Evolutionary conservation across 2,797 vertebrate genomes (phyloP).

Genomic region (Coccyzus lansbergi): DNA sequence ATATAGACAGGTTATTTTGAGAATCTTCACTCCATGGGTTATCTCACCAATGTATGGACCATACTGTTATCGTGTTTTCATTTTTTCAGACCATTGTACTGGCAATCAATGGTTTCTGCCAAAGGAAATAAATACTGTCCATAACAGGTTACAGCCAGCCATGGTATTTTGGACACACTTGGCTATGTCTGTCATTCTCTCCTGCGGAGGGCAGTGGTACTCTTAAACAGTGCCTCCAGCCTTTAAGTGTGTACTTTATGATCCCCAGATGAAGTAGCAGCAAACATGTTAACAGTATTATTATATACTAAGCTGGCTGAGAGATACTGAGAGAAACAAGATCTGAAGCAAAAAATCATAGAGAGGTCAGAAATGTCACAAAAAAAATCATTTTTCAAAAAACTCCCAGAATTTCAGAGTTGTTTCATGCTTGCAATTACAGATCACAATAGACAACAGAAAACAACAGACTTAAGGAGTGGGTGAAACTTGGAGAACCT

Average conservation of each 20-base stretch:
- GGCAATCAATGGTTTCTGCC: not conserved
- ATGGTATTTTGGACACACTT: not conserved
- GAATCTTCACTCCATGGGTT: not conserved
- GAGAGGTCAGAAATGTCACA: not conserved
- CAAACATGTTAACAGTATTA: not conserved
- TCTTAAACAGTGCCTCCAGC: constrained; percentile 15
- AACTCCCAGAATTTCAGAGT: not conserved
- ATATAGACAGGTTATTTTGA: not conserved
- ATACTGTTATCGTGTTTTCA: not conserved
- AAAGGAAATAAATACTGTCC: not conserved
- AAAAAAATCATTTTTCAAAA: constrained; percentile 12
- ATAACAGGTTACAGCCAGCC: not conserved
- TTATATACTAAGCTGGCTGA: not conserved
- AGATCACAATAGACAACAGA: constrained; percentile 3
- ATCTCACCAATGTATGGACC: not conserved
- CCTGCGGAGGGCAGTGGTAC: constrained; percentile 62
- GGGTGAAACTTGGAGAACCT: constrained; percentile 37
- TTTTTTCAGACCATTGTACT: not conserved
- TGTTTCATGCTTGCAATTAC: constrained; percentile 7
- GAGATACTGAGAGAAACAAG: constrained; percentile 7
- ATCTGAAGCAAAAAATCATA: constrained; percentile 3
- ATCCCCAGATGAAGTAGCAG: constrained; percentile 32
- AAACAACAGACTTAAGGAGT: constrained; percentile 17
- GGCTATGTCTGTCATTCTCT: not conserved
- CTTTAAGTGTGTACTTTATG: constrained; percentile 13